A percentile compares a stretch with the other conserved stretches of the same genome.
phyloP scores from a whole-genome alignment of 1,140 invertebrate genomes.

The Micrasema minimum region DNA sequence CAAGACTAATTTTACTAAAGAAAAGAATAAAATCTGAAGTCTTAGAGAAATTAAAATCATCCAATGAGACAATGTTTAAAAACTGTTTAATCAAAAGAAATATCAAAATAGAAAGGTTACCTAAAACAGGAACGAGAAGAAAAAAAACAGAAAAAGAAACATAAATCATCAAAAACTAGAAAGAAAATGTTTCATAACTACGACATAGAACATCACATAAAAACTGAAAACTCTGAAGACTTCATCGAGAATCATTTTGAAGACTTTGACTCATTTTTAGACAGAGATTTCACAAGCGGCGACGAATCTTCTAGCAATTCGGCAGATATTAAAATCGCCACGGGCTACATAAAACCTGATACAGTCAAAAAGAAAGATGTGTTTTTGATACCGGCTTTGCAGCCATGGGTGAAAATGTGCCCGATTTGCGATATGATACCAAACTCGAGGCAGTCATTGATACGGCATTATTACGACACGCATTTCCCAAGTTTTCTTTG shows the following conservation, averaged over 20 bases:
- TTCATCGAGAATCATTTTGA: conserved; percentile 23
- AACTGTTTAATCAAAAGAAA: conserved; percentile 18
- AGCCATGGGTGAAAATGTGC: conserved; percentile 9
- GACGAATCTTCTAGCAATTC: conserved; percentile 15
- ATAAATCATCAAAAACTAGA: neutral
- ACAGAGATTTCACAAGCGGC: conserved; percentile 6
- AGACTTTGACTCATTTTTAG: conserved; percentile 12
- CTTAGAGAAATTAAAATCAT: conserved; percentile 25
- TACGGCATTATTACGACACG: conserved; percentile 30
- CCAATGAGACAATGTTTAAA: conserved; percentile 14
- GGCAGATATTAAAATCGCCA: conserved; percentile 10
- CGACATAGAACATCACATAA: conserved; percentile 12
- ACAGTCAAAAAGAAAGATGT: neutral
- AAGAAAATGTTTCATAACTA: conserved; percentile 14
- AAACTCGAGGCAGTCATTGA: conserved; percentile 19
- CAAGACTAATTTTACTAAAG: conserved; percentile 15
- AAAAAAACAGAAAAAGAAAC: conserved; percentile 27
- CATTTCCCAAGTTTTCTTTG: conserved; percentile 30
- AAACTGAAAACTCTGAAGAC: conserved; percentile 6
- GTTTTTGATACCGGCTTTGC: conserved; percentile 19
- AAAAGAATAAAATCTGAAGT: conserved; percentile 26
- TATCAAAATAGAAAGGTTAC: neutral
- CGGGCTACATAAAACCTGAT: neutral
- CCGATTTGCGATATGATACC: conserved; percentile 28
- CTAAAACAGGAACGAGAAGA: neutral